Evolutionary conservation across 1,140 invertebrate genomes (phyloP).

Genomic region (Polypedilum vanderplanki): DNA sequence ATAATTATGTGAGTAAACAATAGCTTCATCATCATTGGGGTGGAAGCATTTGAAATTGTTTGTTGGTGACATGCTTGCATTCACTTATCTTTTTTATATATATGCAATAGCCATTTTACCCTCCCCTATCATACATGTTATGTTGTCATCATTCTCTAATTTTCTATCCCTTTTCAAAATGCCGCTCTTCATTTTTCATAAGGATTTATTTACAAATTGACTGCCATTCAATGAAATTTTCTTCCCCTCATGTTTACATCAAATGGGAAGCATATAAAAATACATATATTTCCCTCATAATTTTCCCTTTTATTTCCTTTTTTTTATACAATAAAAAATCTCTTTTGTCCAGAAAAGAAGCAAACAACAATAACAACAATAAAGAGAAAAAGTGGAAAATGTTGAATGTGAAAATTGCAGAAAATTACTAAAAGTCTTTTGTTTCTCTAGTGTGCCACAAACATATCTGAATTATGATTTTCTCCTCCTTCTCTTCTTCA

Average conservation of each 20-base stretch:
- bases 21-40: background rate
- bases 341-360: background rate
- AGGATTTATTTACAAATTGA: constrained; percentile 26
- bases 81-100: background rate
- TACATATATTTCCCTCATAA: background rate
- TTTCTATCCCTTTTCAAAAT: background rate
- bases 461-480: constrained; percentile 16
- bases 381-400: background rate
- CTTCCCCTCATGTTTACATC: background rate
- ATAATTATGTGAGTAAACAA: background rate
- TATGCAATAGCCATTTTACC: background rate
- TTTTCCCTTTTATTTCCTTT: background rate
- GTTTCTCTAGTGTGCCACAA: background rate
- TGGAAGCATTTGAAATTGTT: background rate
- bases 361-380: background rate
- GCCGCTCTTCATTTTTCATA: background rate
- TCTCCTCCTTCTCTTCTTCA: background rate
- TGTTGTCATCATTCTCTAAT: background rate
- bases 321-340: background rate
- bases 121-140: background rate
- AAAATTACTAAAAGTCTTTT: constrained; percentile 5
- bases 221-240: background rate
- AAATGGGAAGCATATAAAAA: too few relatives aligned
- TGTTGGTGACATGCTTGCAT: too few relatives aligned
- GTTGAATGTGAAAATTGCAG: background rate